Percentiles rank a stretch among this genome's conserved stretches.
These are phyloP conservation scores for Amphiprion ocellaris DNA, from an alignment of 2,113 vertebrate species.

Conservation along the genomic window DNA sequence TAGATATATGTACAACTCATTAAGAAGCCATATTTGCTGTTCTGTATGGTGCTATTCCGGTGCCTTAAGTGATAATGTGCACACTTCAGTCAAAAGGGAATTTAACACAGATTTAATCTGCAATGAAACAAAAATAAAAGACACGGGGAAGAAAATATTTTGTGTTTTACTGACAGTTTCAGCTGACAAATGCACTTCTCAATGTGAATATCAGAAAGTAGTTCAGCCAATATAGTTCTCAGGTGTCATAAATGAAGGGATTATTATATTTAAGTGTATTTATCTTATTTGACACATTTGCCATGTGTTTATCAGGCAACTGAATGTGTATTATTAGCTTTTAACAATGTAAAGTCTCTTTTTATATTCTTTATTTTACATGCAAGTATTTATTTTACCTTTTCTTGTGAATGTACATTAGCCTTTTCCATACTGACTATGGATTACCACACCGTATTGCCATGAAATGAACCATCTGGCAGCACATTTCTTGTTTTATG, in stretches of 20 bases:
- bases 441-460: constrained; percentile 40
- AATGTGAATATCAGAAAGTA: constrained; percentile 56
- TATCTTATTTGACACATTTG: constrained; percentile 52
- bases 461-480: constrained; percentile 38
- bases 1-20: constrained; percentile 13
- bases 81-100: constrained; percentile 66
- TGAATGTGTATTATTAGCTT: constrained; percentile 45
- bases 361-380: constrained; percentile 58
- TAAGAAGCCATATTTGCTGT: constrained; percentile 55
- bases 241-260: constrained; percentile 79
- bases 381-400: constrained; percentile 70
- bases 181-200: constrained; percentile 50
- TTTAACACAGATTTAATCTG: constrained; percentile 28
- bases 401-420: constrained; percentile 67
- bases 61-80: constrained; percentile 30
- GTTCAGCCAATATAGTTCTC: constrained; percentile 63
- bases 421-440: constrained; percentile 34
- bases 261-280: constrained; percentile 66
- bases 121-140: not conserved
- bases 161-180: constrained; percentile 37
- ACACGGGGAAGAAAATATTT: not conserved
- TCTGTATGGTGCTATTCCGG: constrained; percentile 48
- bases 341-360: constrained; percentile 36
- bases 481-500: constrained; percentile 42
- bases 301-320: constrained; percentile 51